Evolutionary conservation across 1,140 invertebrate genomes (phyloP), one percentile per base, ranked within the genome.

Genomic region (Aporrectodea caliginosa): DNA sequence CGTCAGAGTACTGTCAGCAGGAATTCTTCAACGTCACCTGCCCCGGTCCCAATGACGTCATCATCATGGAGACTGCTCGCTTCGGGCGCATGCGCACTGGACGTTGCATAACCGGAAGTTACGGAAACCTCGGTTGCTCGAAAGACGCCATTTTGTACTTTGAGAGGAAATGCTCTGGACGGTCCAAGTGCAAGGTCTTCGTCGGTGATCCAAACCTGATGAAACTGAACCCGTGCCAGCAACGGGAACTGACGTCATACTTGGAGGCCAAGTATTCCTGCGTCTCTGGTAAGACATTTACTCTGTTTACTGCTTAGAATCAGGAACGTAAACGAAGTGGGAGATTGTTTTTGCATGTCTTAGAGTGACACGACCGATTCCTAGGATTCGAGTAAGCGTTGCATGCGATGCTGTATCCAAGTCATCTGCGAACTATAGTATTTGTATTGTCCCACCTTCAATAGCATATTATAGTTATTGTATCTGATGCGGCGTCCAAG

Each of bases 221-320:
- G 73, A 27, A 16, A 1, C 31, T 35, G 33, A 27, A 33, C 32
- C 32, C 70, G 30, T 79, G 78, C 35, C 75, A 58, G 6, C 14
- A 72, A 16, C 32, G 30, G 34, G 78, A 79, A 27, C 71, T 79
- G 1, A 71, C 71, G 30, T 79, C 78, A 1, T 79, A 34, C 69
- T 71, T 79, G 29, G 78, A 79, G 72, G 78, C 69, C 16, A 35
- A 79, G 34, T 74, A 77, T 71, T 16, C 22, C 34, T 79, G 78
- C 78, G 29, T 74, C 16, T 29, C 1, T 0, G 71, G 43, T 58
- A 58, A 22, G 43, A n/a, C n/a, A n/a, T n/a, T n/a, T n/a, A n/a
- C n/a, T n/a, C n/a, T n/a, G n/a, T n/a, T n/a, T n/a, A n/a, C n/a
- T n/a, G n/a, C n/a, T n/a, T n/a, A n/a, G n/a, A n/a, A n/a, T n/a